Percentiles rank a stretch among this genome's conserved stretches.
Evolutionary conservation across 2,888 invertebrate genomes (phyloP).

Genomic region (Brachylomia viminalis): DNA sequence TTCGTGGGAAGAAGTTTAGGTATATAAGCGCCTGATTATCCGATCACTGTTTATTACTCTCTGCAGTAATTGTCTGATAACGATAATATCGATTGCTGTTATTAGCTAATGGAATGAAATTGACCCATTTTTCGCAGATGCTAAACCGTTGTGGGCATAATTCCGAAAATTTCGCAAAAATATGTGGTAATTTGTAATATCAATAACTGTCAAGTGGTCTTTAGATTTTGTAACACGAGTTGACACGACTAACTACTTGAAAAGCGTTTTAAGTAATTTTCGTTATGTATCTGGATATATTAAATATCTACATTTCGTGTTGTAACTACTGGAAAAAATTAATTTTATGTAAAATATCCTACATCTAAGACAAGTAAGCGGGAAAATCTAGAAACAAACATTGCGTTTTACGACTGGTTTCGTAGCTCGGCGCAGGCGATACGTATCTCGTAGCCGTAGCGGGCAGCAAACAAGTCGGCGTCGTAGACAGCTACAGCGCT

Average conservation of each 20-base stretch:
- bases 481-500: constrained; percentile 46
- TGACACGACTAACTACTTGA: not conserved
- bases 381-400: constrained; percentile 15
- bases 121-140: constrained; percentile 12
- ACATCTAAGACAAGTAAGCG: constrained; percentile 15
- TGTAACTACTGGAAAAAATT: no score
- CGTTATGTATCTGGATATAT: not conserved
- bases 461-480: constrained; percentile 34
- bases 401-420: constrained; percentile 23
- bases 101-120: constrained; percentile 53
- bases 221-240: constrained; percentile 15
- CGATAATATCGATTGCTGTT: constrained; percentile 19
- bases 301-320: not conserved
- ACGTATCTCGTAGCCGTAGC: constrained; percentile 54
- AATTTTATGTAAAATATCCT: not conserved
- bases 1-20: no score
- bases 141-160: not conserved
- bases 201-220: constrained; percentile 1
- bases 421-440: constrained; percentile 44
- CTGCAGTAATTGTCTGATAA: constrained; percentile 35
- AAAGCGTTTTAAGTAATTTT: constrained; percentile 1
- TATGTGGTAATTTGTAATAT: not conserved
- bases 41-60: no score
- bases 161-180: not conserved
- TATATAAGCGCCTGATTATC: no score